Evolutionary conservation across 2,888 invertebrate species (phyloP).

Genomic region (Xylota sylvarum): DNA sequence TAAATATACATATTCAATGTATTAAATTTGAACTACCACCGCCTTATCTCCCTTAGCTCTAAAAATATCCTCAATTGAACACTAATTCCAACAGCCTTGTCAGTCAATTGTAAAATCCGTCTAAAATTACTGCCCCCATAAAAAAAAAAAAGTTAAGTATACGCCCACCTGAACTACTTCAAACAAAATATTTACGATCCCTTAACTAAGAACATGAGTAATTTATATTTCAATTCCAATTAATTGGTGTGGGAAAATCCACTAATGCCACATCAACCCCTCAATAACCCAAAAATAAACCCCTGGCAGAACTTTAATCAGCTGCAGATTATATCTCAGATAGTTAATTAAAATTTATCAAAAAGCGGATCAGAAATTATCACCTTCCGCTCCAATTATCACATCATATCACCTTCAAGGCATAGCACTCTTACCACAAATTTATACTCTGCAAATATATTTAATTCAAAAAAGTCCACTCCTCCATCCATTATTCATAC

Average conservation of each 20-base stretch:
- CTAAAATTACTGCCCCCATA: background rate
- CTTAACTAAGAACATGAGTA: background rate
- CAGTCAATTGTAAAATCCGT: background rate
- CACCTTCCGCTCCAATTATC: conserved; percentile 52
- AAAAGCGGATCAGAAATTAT: conserved; percentile 31
- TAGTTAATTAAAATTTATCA: conserved; percentile 40
- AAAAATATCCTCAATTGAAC: too few species aligned
- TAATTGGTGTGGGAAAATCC: background rate
- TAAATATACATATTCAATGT: too few species aligned
- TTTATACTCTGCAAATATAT: conserved; percentile 26
- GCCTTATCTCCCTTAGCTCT: too few species aligned
- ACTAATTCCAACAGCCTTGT: background rate
- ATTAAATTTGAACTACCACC: too few species aligned
- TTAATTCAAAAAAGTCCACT: conserved; percentile 1
- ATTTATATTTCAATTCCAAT: background rate
- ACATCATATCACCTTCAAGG: conserved; percentile 21
- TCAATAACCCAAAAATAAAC: conserved; percentile 7
- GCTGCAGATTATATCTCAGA: conserved; percentile 12
- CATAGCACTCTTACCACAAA: background rate
- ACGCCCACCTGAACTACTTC: conserved; percentile 11
- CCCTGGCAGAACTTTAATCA: conserved; percentile 8
- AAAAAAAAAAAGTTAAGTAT: conserved; percentile 30
- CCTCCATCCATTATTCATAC: conserved; percentile 55
- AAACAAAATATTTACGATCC: background rate
- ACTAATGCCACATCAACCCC: background rate